phyloP scores from a whole-genome alignment of 2,888 invertebrate species.

The Aphidius colemani region DNA sequence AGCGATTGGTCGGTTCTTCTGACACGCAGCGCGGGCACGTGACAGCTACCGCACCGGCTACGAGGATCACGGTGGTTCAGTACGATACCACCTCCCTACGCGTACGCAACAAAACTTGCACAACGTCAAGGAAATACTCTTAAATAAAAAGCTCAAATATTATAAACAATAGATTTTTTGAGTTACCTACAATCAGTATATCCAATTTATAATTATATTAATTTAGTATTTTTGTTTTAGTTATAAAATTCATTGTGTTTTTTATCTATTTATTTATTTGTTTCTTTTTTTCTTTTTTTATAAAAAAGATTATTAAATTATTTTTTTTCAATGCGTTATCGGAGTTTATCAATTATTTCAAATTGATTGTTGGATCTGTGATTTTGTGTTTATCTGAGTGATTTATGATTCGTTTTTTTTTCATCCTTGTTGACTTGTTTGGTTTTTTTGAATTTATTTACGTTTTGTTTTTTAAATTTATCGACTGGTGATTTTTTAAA shows the following conservation, averaged over 20 bases:
- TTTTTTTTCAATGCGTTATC: too few species aligned
- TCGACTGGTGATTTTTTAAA: neutral
- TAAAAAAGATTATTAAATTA: too few species aligned
- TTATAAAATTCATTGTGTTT: neutral
- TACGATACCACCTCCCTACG: slow-evolving; percentile 61
- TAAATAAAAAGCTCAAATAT: too few species aligned
- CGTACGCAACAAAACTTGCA: slow-evolving; percentile 51
- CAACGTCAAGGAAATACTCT: slow-evolving; percentile 17
- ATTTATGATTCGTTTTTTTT: slow-evolving; percentile 9
- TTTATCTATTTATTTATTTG: neutral
- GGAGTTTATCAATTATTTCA: too few species aligned
- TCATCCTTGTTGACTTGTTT: slow-evolving; percentile 9
- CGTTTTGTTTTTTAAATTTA: neutral
- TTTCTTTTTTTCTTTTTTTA: neutral
- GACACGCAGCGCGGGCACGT: slow-evolving; percentile 61
- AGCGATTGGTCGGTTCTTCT: slow-evolving; percentile 60
- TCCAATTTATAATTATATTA: too few species aligned
- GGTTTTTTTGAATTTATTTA: neutral
- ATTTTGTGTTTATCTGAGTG: slow-evolving; percentile 22
- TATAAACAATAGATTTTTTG: too few species aligned
- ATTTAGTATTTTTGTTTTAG: too few species aligned
- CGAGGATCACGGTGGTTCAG: slow-evolving; percentile 57
- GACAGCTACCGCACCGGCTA: slow-evolving; percentile 60
- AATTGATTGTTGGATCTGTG: slow-evolving; percentile 22
- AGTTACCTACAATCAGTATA: too few species aligned